Percentiles rank a stretch among this genome's conserved stretches.
Evolutionary conservation across 2,888 invertebrate genomes (phyloP).

Genomic region (Drosophila mimica): DNA sequence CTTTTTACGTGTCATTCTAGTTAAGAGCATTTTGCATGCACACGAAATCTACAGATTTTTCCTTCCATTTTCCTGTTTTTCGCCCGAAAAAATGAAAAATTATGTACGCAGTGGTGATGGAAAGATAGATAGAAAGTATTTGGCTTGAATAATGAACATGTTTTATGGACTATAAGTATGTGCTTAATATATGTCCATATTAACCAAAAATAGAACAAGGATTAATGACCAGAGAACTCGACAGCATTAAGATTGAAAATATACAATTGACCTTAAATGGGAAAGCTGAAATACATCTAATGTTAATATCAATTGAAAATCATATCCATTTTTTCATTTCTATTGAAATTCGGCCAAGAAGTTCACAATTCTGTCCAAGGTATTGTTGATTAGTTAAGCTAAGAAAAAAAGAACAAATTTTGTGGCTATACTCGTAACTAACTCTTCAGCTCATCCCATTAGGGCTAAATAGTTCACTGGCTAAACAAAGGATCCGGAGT

Average conservation of each 20-base stretch:
- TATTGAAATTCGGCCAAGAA: background rate
- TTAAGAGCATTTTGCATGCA: slow-evolving; percentile 80
- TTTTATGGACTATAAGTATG: slow-evolving; percentile 1
- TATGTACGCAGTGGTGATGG: slow-evolving; percentile 34
- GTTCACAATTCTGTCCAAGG: background rate
- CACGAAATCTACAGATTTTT: slow-evolving; percentile 58
- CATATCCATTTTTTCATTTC: background rate
- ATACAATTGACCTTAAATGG: background rate
- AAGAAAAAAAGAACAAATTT: slow-evolving; percentile 26
- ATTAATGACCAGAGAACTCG: background rate
- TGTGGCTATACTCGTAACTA: slow-evolving; percentile 24
- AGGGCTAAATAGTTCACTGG: slow-evolving; percentile 30
- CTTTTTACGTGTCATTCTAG: slow-evolving; percentile 76
- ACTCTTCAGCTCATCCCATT: slow-evolving; percentile 49
- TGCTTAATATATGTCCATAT: background rate
- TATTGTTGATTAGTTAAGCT: background rate
- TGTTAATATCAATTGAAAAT: background rate
- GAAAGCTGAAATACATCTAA: background rate
- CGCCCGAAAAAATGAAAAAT: slow-evolving; percentile 47
- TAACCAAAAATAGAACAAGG: background rate
- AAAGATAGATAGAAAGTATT: background rate
- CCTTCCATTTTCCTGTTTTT: slow-evolving; percentile 31
- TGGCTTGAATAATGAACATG: slow-evolving; percentile 21
- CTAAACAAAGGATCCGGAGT: slow-evolving; percentile 5
- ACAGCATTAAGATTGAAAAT: background rate